Conservation (phyloP, 2,888 invertebrate species). For the Gortyna flavago region DNA sequence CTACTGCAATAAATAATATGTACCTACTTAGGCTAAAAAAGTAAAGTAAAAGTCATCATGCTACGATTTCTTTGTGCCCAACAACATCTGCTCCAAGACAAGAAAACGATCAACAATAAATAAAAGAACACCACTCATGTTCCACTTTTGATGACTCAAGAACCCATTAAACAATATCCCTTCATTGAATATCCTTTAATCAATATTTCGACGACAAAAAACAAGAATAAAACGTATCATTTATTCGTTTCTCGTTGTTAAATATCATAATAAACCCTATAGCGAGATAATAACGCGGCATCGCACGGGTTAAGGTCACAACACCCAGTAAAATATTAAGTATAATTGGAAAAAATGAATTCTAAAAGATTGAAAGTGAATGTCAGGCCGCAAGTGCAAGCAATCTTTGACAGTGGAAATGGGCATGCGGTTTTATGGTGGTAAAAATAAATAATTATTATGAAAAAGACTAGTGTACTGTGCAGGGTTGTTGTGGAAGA, state of each 20-base stretch:
- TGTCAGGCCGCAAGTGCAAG: constrained; percentile 73
- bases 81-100: constrained; percentile 12
- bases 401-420: constrained; percentile 65
- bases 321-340: constrained; percentile 66
- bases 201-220: constrained; percentile 35
- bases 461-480: constrained; percentile 18
- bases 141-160: constrained; percentile 14
- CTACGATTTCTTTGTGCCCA: constrained; percentile 7
- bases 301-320: constrained; percentile 50
- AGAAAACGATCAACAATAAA: constrained; percentile 24
- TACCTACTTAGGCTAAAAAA: neutral
- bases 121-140: neutral
- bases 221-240: constrained; percentile 35
- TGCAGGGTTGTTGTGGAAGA: constrained; percentile 5
- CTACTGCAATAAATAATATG: constrained; percentile 13
- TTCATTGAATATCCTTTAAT: constrained; percentile 39
- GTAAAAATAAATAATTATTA: constrained; percentile 52
- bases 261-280: constrained; percentile 65
- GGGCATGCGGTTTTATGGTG: constrained; percentile 59
- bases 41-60: constrained; percentile 20
- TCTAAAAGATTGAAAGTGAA: constrained; percentile 70
- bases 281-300: constrained; percentile 58
- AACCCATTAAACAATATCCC: constrained; percentile 26
- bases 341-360: constrained; percentile 74
- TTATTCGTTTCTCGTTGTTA: constrained; percentile 50